Conservation (phyloP, 2,888 invertebrate genomes). For the Embidobia sp. region DNA sequence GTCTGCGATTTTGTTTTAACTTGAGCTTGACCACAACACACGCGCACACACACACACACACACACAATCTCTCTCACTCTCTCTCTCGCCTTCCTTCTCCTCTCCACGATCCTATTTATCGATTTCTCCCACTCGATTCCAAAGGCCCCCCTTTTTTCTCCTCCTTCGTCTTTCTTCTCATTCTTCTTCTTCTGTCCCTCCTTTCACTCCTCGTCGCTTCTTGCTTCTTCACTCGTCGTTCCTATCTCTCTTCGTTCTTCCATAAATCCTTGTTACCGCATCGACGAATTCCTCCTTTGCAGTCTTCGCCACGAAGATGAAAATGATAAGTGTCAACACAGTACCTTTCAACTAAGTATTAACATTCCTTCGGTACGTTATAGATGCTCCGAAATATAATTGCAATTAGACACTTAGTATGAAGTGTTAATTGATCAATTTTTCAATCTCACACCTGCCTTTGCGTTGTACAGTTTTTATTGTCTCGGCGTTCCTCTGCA, state of each 20-base stretch:
- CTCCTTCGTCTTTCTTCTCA: conserved; percentile 33
- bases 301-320: conserved; percentile 40
- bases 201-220: no score
- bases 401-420: no score
- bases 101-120: conserved; percentile 78
- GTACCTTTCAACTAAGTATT: conserved; percentile 19
- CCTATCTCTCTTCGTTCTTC: conserved; percentile 36
- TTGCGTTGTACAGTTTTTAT: no score
- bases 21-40: conserved; percentile 67
- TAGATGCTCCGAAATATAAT: not conserved
- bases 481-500: no score
- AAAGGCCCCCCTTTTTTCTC: conserved; percentile 39
- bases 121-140: conserved; percentile 77
- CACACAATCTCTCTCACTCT: no score
- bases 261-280: conserved; percentile 61
- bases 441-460: no score
- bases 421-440: no score
- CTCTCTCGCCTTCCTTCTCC: conserved; percentile 67
- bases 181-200: conserved; percentile 33
- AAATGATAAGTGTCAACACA: conserved; percentile 55
- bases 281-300: conserved; percentile 47
- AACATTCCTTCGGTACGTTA: not conserved
- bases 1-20: conserved; percentile 80
- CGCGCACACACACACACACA: conserved; percentile 8
- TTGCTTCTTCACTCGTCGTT: no score